Base-by-base conservation (phyloP, 2,113 vertebrate species). In the Barnardius zonarius region DNA sequence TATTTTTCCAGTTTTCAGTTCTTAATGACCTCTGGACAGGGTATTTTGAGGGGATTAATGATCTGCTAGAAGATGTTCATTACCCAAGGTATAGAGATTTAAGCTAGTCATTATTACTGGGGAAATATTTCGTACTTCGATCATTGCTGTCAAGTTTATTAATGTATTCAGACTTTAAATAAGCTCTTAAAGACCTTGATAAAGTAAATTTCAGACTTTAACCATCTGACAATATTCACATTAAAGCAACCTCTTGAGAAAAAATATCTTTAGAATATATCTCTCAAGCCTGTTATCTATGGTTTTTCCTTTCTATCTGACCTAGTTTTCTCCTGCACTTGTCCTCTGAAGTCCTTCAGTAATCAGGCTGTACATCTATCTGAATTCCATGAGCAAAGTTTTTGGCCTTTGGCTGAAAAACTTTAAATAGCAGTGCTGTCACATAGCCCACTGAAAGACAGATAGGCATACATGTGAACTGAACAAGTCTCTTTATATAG, bases 291-390 rank as follows among this genome's bases (percentile, higher is more conserved):
- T 15, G 43, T 77, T 86, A 86, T 88, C 54, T 86, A 4, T 39
- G 39, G 67, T 90, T 82, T 92, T 85, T 12, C 7, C 31, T 43
- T 91, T 83, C 49, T 59, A 15, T 92, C 85, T 93, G 91, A 95
- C 94, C 80, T 92, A 93, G 51, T 93, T 97, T 95, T 90, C 52
- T 78, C 12, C 59, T 84, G 84, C 37, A 48, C 8, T 85, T 86
- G 69, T 88, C 92, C 90, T 95, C 87, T 89, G 80, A 96, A 92
- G 89, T 92, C 89, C 91, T 93, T 95, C 95, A 92, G 86, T 93
- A 95, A 97, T 95, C 93, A 95, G 48, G 35, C 35, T 92, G 62
- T 90, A 64, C 76, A 95, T 93, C 82, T 94, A 62, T 70, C 67
- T 88, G 82, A 96, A 81, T 66, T 81, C 90, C 70, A 91, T 43